Conservation (phyloP, 2,888 invertebrate genomes). For the Anthoptus insignis region DNA sequence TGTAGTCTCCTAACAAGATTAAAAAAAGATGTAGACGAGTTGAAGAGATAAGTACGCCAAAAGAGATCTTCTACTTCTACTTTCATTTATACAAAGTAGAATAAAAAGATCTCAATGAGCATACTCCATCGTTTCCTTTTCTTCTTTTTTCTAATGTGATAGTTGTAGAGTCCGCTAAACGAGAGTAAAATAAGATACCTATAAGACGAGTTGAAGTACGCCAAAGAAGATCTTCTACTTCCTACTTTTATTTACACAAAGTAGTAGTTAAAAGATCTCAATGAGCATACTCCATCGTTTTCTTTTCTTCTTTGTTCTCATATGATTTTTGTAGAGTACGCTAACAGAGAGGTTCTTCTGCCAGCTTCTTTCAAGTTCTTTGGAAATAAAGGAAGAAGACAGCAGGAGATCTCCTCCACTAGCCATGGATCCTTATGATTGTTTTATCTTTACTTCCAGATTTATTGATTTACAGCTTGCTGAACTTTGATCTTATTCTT, state of each 20-base stretch:
- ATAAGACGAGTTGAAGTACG: no score
- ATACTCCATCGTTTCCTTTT: slow-evolving; percentile 8
- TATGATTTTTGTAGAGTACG: neutral
- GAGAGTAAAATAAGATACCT: no score
- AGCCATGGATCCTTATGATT: no score
- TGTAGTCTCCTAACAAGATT: no score
- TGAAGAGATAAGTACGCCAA: no score
- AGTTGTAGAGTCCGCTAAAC: neutral
- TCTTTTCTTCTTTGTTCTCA: neutral
- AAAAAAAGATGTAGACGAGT: no score
- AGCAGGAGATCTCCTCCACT: slow-evolving; percentile 12
- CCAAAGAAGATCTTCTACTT: slow-evolving; percentile 24
- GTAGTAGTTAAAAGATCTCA: slow-evolving; percentile 32
- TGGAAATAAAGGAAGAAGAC: slow-evolving; percentile 9
- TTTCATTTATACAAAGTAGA: slow-evolving; percentile 21
- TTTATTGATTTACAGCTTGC: no score
- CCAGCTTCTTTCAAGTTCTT: slow-evolving; percentile 9
- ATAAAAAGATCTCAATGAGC: slow-evolving; percentile 27
- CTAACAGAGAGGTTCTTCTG: slow-evolving; percentile 12
- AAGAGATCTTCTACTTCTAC: slow-evolving; percentile 26
- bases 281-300: slow-evolving; percentile 8
- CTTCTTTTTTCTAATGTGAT: neutral
- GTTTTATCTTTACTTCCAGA: no score
- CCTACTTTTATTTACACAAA: slow-evolving; percentile 22
- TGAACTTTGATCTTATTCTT: no score